phyloP scores from a whole-genome alignment of 2,888 invertebrate species.

The Tachina fera region DNA sequence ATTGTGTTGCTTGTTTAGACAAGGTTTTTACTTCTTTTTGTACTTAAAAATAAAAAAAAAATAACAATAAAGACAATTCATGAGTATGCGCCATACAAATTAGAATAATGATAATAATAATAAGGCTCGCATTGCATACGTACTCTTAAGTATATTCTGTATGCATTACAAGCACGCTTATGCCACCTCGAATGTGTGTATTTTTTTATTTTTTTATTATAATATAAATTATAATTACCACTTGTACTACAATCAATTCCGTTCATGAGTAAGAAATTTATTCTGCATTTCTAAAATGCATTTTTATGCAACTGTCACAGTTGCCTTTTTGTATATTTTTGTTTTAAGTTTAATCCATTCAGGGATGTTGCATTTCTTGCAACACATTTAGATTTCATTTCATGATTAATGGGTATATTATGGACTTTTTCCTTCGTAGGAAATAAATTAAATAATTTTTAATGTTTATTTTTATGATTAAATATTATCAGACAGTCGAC shows the following conservation, averaged over 20 bases:
- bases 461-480: background rate
- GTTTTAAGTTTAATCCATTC: conserved; percentile 29
- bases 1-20: conserved; percentile 13
- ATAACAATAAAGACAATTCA: conserved; percentile 23
- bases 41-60: background rate
- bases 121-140: conserved; percentile 26
- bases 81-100: background rate
- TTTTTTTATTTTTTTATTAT: conserved; percentile 34
- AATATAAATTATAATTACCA: conserved; percentile 70
- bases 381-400: too few species aligned
- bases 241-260: conserved; percentile 57
- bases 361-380: background rate
- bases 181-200: conserved; percentile 38
- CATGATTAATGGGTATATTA: too few species aligned
- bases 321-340: conserved; percentile 13
- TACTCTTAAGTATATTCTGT: conserved; percentile 28
- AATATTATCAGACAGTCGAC: too few species aligned
- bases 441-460: background rate
- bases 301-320: conserved; percentile 35
- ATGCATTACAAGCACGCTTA: conserved; percentile 30
- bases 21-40: conserved; percentile 24
- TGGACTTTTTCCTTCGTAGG: too few species aligned
- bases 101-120: conserved; percentile 33
- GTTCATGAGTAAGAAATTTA: conserved; percentile 23
- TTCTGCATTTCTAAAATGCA: conserved; percentile 5